Conservation (phyloP, 2,888 invertebrate genomes). For the Brachyptera risi region DNA sequence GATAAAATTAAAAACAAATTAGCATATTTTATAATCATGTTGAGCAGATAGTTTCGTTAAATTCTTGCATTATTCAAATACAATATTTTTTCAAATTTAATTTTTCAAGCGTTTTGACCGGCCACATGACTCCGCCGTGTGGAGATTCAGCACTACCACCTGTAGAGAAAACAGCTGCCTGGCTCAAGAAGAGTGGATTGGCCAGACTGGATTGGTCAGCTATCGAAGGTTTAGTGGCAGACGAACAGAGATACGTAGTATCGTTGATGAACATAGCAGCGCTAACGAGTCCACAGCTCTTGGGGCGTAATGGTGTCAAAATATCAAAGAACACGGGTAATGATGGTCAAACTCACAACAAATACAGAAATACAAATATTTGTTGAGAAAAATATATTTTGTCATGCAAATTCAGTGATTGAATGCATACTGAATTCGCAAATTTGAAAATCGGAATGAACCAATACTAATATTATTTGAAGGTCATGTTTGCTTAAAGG, state of each 20-base stretch:
- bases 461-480: too few relatives aligned
- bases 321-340: conserved; percentile 49
- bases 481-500: too few relatives aligned
- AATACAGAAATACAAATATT: too few relatives aligned
- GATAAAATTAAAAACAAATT: background rate
- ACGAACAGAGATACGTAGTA: conserved; percentile 64
- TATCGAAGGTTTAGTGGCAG: conserved; percentile 59
- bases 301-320: conserved; percentile 59
- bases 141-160: conserved; percentile 26
- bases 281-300: conserved; percentile 54
- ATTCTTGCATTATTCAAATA: background rate
- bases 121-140: conserved; percentile 61
- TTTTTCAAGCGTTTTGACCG: conserved; percentile 59
- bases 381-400: too few relatives aligned
- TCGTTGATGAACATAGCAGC: conserved; percentile 57
- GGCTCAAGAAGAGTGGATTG: conserved; percentile 44
- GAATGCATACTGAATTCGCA: too few relatives aligned
- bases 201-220: conserved; percentile 45
- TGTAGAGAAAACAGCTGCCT: conserved; percentile 23
- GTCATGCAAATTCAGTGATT: too few relatives aligned
- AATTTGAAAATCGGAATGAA: too few relatives aligned
- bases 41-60: too few relatives aligned
- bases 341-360: too few relatives aligned
- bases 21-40: background rate
- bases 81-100: too few relatives aligned